Evolutionary conservation across 2,888 invertebrate species (phyloP).

Genomic region (Acholoe squamosa): DNA sequence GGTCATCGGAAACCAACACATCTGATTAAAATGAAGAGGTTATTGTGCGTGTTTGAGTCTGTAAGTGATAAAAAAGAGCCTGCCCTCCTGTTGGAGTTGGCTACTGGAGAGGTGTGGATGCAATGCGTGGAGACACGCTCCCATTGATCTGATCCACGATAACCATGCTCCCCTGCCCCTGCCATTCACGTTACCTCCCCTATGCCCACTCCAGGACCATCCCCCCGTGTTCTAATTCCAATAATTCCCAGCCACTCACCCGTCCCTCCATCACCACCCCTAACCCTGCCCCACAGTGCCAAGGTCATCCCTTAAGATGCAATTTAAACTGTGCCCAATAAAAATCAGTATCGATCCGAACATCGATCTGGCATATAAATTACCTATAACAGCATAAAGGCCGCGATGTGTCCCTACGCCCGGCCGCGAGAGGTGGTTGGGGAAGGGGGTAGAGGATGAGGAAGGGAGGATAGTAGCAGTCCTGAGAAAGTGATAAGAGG

Average conservation of each 20-base stretch:
- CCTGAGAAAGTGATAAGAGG: background rate
- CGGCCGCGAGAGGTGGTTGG: background rate
- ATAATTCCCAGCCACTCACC: slow-evolving; percentile 42
- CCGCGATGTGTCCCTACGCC: background rate
- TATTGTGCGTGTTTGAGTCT: background rate
- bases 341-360: slow-evolving; percentile 33
- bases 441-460: background rate
- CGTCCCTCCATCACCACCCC: slow-evolving; percentile 39
- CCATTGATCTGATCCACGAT: slow-evolving; percentile 10
- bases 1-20: slow-evolving; percentile 25
- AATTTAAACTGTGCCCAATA: slow-evolving; percentile 55
- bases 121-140: slow-evolving; percentile 41
- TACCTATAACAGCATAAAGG: slow-evolving; percentile 53
- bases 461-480: background rate
- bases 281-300: background rate
- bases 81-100: background rate
- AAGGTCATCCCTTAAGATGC: slow-evolving; percentile 37
- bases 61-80: background rate
- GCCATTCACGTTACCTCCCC: slow-evolving; percentile 25
- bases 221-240: slow-evolving; percentile 47
- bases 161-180: slow-evolving; percentile 10
- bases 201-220: background rate
- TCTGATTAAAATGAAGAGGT: background rate
- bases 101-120: background rate
- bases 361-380: slow-evolving; percentile 55